phyloP scores from a whole-genome alignment of 2,113 vertebrate species.

The Ammodytes marinus region DNA sequence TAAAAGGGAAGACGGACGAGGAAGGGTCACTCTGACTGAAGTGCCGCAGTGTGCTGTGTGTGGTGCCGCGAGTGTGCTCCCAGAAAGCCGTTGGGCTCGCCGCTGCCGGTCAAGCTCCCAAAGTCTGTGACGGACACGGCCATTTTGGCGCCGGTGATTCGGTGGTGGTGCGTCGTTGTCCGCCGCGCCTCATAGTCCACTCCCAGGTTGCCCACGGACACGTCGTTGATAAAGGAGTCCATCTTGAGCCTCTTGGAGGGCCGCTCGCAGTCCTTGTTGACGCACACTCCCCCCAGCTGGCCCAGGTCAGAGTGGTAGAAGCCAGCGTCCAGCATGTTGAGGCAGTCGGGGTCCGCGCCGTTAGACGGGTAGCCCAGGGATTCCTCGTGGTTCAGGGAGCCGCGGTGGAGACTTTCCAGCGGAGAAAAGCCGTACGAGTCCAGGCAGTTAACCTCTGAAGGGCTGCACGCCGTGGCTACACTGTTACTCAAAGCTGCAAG shows the following conservation, averaged over 20 bases:
- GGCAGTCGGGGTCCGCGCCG: slow-evolving; percentile 93
- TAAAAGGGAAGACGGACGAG: slow-evolving; percentile 80
- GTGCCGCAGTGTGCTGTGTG: slow-evolving; percentile 91
- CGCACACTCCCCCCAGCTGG: slow-evolving; percentile 87
- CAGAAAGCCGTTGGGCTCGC: slow-evolving; percentile 93
- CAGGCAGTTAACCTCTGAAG: slow-evolving; percentile 89
- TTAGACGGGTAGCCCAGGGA: slow-evolving; percentile 90
- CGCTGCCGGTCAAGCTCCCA: slow-evolving; percentile 89
- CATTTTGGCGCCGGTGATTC: slow-evolving; percentile 97
- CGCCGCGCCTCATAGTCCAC: slow-evolving; percentile 94
- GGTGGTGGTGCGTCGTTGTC: slow-evolving; percentile 90
- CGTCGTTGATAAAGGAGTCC: slow-evolving; percentile 95
- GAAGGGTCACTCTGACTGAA: slow-evolving; percentile 93
- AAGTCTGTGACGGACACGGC: slow-evolving; percentile 98
- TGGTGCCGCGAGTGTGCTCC: slow-evolving; percentile 91
- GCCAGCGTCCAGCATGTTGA: slow-evolving; percentile 96
- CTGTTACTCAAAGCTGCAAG: slow-evolving; percentile 92
- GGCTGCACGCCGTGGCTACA: slow-evolving; percentile 92
- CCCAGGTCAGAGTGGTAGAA: slow-evolving; percentile 96
- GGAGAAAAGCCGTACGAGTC: slow-evolving; percentile 91
- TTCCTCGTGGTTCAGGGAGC: slow-evolving; percentile 92
- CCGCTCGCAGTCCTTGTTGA: slow-evolving; percentile 92
- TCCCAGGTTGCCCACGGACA: slow-evolving; percentile 92
- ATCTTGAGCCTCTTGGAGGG: slow-evolving; percentile 96
- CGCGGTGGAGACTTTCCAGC: slow-evolving; percentile 91